Evolutionary conservation across 2,113 vertebrate genomes (phyloP).

Genomic region (Myrmophylax atrothorax): DNA sequence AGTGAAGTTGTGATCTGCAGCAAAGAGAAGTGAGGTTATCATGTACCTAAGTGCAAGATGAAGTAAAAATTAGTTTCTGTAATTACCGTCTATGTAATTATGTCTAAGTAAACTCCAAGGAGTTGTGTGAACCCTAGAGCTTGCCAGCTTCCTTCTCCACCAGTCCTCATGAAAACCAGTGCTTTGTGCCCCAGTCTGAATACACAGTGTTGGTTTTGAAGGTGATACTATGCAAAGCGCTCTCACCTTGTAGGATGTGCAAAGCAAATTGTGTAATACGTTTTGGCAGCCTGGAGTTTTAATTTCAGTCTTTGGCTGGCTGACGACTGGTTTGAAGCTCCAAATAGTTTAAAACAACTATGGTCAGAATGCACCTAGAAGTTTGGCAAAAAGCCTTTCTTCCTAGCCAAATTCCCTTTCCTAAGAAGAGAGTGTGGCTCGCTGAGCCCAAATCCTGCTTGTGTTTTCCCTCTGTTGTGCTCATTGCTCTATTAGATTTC

Average conservation of each 20-base stretch:
- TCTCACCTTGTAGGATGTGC: not conserved
- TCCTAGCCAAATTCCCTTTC: not conserved
- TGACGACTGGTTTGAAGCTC: not conserved
- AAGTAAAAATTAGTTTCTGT: not conserved
- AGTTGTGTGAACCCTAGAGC: not conserved
- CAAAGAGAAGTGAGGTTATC: not conserved
- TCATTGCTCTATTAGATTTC: not conserved
- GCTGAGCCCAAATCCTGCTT: not conserved
- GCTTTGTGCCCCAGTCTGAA: not conserved
- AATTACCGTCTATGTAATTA: not conserved
- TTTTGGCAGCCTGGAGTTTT: not conserved
- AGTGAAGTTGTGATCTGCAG: not conserved
- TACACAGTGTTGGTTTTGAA: not conserved
- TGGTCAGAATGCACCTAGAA: not conserved
- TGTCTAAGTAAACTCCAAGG: not conserved
- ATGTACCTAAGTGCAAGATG: not conserved
- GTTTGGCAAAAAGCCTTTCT: not conserved
- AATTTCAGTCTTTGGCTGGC: not conserved
- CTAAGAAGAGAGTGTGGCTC: not conserved
- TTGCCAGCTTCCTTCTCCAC: not conserved
- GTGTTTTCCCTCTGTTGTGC: not conserved
- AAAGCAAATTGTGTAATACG: not conserved
- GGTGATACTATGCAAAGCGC: not conserved
- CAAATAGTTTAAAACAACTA: not conserved
- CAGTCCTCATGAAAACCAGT: not conserved